Evolutionary conservation across 2,888 invertebrate genomes (phyloP).

Genomic region (Nephrotoma guestfalica): DNA sequence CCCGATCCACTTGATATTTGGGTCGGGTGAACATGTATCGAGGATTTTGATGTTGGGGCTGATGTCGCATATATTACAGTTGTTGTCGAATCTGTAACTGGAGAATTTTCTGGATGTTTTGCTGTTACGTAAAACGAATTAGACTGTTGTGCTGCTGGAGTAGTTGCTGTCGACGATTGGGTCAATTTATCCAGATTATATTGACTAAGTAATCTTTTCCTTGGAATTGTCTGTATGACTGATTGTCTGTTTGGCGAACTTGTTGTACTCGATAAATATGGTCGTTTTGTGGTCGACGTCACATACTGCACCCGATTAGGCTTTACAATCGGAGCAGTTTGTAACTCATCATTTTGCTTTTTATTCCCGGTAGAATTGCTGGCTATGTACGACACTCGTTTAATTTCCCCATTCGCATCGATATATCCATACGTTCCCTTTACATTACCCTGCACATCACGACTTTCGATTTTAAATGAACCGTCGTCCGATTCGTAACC

Average conservation of each 20-base stretch:
- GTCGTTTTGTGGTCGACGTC: conserved; percentile 40
- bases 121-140: background rate
- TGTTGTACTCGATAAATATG: conserved; percentile 31
- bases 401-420: conserved; percentile 60
- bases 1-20: conserved; percentile 11
- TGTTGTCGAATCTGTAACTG: conserved; percentile 15
- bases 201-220: conserved; percentile 32
- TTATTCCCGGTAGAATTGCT: conserved; percentile 36
- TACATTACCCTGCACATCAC: conserved; percentile 63
- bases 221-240: conserved; percentile 49
- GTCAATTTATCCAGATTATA: background rate
- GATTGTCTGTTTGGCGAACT: conserved; percentile 42
- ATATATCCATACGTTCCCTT: conserved; percentile 74
- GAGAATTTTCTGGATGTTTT: background rate
- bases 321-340: background rate
- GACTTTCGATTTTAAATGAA: conserved; percentile 70
- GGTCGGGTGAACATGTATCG: conserved; percentile 16
- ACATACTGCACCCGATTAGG: conserved; percentile 21
- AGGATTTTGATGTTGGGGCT: conserved; percentile 16
- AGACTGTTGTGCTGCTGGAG: background rate
- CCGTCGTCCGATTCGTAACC: conserved; percentile 78
- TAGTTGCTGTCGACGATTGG: background rate
- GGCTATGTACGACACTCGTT: conserved; percentile 58
- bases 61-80: conserved; percentile 20
- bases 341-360: conserved; percentile 14